Evolutionary conservation across 2,113 vertebrate genomes (phyloP), one percentile per base, ranked within the genome.

Genomic region (Diphyllodes magnificus): DNA sequence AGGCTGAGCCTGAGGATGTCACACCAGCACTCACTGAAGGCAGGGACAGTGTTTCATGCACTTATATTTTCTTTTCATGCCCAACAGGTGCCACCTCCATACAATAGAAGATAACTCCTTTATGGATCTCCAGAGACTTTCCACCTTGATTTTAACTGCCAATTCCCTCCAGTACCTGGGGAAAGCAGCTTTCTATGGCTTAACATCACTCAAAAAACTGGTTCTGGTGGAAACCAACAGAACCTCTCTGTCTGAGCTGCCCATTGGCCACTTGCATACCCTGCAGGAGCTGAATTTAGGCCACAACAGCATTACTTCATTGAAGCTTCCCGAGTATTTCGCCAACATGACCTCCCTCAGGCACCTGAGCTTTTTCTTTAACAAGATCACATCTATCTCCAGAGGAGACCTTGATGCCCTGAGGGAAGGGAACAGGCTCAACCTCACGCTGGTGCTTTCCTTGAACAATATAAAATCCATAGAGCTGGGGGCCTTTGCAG

Each of bases 361-460:
- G 15, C 7, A 82, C 54, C 79, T 98, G 71, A 98, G 95, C 66
- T 95, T 98, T 57, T 80, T 70, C 47, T 95, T 83, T 8, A 98
- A 98, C 68, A 86, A 91, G 15, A 98, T 98, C 56, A 83, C 96
- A 17, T 68, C 60, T 24, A 96, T 98, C 83, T 94, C 75, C 76
- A 73, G 49, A 28, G 78, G 83, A 81, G 98, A 98, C 45, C 86
- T 98, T 3, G 93, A 95, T 33, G 70, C 93, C 44, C 92, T 98
- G 49, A 91, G 37, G 81, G 56, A 82, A 86, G 91, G 17, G 16
- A 78, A 73, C 8, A 76, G 68, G 12, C 33, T 45, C 64, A 98
- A 98, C 69, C 95, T 98, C 42, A 98, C 98, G 1, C 76, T 98
- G 83, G 98, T 98, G 19, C 93, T 98, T 28, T 98, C 97, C 56